Evolutionary conservation across 2,888 invertebrate species (phyloP).

Genomic region (Drosophila macrospina): DNA sequence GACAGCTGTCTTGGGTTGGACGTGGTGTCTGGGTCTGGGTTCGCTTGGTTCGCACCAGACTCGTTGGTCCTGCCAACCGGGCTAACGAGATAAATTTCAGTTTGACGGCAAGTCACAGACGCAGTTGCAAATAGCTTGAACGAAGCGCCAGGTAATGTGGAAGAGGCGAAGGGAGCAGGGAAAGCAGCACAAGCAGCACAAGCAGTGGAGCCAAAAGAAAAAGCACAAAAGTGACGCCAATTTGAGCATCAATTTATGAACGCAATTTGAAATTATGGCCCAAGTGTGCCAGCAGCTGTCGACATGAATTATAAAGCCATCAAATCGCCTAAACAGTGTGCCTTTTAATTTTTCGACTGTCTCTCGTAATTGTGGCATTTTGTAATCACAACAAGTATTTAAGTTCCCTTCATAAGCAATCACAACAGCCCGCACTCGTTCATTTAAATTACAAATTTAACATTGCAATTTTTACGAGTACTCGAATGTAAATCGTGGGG

Average conservation of each 20-base stretch:
- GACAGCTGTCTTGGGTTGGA: slow-evolving; percentile 61
- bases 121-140: slow-evolving; percentile 71
- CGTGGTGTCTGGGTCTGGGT: neutral
- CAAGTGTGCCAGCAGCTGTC: slow-evolving; percentile 45
- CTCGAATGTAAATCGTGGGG: slow-evolving; percentile 34
- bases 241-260: slow-evolving; percentile 61
- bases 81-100: slow-evolving; percentile 79
- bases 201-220: neutral
- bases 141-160: slow-evolving; percentile 70
- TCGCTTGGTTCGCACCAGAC: neutral
- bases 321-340: slow-evolving; percentile 46
- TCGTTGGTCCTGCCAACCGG: slow-evolving; percentile 34
- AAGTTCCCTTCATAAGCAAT: slow-evolving; percentile 34
- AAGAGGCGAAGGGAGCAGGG: neutral
- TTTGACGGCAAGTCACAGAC: slow-evolving; percentile 62
- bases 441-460: slow-evolving; percentile 51
- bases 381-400: slow-evolving; percentile 68
- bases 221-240: slow-evolving; percentile 52
- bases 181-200: neutral
- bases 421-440: slow-evolving; percentile 22
- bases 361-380: slow-evolving; percentile 38
- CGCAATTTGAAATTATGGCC: slow-evolving; percentile 46
- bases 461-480: slow-evolving; percentile 43
- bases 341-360: slow-evolving; percentile 21
- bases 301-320: slow-evolving; percentile 61